Evolutionary conservation across 2,797 vertebrate species (phyloP), one percentile per base, ranked within the genome.

Genomic region (Sylvilagus floridanus): DNA sequence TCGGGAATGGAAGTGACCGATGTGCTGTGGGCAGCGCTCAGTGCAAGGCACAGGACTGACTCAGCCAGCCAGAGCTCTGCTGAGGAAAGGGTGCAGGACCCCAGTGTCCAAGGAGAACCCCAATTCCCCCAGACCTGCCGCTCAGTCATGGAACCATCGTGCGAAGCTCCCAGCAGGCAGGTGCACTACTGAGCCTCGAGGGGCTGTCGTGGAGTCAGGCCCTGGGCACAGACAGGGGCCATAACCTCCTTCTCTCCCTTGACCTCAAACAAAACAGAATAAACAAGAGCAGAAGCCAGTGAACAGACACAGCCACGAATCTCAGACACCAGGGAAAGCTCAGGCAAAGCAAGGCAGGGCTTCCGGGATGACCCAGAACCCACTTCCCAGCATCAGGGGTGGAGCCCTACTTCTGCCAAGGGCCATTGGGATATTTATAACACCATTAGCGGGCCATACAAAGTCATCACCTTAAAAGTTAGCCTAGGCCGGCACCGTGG

Each of bases 281-380:
- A 77, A 62, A 90, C 3, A 84, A 66, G 22, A 77, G 65, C 81
- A 88, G 85, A 93, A 82, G 77, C 57, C 57, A 81, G n/a, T 26
- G 72, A 94, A 42, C 22, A 79, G 81, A 88, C 35, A 69, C 14
- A 69, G 4, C 22, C 54, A 86, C 91, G 60, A 14, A 72, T 28
- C 22, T 72, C n/a, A 75, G 7, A n/a, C 66, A 5, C 17, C 0
- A 11, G n/a, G 52, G 84, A 62, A 79, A 90, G 47, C 60, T 89
- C 66, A 86, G 32, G 63, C 73, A 89, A 85, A 87, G 47, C 14
- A 69, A 72, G 22, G 10, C 5, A 86, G 8, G n/a, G 9, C 32
- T 65, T 79, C 72, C 69, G 63, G 28, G 63, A 85, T 75, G 73
- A 72, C 26, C 2, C 75, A 88, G 69, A 90, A 86, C 86, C 19